A percentile compares a stretch with the other conserved stretches of the same genome.
phyloP scores from a whole-genome alignment of 2,113 vertebrate genomes.

The Axis porcinus region DNA sequence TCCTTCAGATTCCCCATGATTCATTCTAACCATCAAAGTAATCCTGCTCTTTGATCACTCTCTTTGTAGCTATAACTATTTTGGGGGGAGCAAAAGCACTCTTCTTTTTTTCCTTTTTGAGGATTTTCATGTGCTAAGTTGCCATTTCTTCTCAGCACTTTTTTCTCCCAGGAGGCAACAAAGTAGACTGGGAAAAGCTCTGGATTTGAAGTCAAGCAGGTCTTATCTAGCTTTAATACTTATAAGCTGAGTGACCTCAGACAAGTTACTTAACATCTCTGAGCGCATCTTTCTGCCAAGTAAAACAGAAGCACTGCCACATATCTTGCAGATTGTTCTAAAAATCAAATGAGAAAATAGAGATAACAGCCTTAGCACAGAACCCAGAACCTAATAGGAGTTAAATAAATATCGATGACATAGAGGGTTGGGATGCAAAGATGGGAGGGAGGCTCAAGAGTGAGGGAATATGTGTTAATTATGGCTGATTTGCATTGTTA shows the following conservation, averaged over 20 bases:
- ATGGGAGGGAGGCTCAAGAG: neutral
- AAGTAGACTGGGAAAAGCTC: constrained; percentile 15
- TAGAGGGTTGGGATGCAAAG: neutral
- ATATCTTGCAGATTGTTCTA: neutral
- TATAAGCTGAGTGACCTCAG: neutral
- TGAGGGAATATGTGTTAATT: neutral
- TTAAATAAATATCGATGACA: neutral
- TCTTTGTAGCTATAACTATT: constrained; percentile 24
- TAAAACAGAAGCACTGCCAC: constrained; percentile 26
- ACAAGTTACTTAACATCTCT: constrained; percentile 38
- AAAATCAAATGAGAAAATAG: neutral
- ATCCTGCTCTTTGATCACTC: constrained; percentile 30
- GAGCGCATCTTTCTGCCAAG: constrained; percentile 2
- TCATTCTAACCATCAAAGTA: constrained; percentile 21
- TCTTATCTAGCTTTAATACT: constrained; percentile 10
- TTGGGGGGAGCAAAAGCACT: neutral
- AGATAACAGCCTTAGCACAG: neutral
- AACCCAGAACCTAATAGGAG: neutral
- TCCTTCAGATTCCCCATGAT: neutral
- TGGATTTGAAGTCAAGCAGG: constrained; percentile 29
- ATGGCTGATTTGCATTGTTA: neutral
- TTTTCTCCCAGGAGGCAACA: neutral
- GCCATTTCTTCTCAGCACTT: constrained; percentile 7
- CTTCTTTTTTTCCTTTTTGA: constrained; percentile 3
- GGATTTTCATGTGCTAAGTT: neutral